Evolutionary conservation across 2,113 vertebrate genomes (phyloP).

Genomic region (Erinaceus europaeus): DNA sequence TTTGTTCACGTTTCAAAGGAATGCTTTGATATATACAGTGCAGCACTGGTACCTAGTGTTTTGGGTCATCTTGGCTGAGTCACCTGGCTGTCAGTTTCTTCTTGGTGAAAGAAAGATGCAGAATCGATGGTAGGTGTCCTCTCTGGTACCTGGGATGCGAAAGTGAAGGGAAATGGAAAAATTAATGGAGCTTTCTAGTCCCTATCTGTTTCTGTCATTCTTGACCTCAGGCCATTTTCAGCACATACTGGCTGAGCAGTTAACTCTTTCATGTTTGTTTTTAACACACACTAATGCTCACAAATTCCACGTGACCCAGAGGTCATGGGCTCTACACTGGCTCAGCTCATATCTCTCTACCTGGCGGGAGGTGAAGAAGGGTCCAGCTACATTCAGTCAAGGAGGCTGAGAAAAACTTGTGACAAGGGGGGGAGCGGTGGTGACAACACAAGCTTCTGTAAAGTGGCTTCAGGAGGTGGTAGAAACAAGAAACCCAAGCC

Average conservation of each 20-base stretch:
- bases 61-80: background rate
- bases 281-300: no score
- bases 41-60: no score
- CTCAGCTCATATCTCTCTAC: background rate
- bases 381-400: background rate
- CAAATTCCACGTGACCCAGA: background rate
- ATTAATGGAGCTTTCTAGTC: background rate
- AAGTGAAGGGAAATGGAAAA: background rate
- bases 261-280: background rate
- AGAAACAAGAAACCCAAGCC: no score
- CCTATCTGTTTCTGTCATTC: background rate
- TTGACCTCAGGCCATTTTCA: background rate
- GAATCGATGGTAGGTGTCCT: no score
- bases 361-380: background rate
- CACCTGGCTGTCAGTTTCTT: background rate
- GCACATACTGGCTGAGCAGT: background rate
- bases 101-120: background rate
- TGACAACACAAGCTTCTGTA: background rate
- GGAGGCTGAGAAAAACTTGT: background rate
- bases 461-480: background rate
- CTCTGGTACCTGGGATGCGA: background rate
- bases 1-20: background rate
- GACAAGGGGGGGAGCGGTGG: rapidly evolving
- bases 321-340: background rate
- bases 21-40: no score